Evolutionary conservation across 2,113 vertebrate genomes (phyloP).

Genomic region (Gnathonemus echidnorhynchus): DNA sequence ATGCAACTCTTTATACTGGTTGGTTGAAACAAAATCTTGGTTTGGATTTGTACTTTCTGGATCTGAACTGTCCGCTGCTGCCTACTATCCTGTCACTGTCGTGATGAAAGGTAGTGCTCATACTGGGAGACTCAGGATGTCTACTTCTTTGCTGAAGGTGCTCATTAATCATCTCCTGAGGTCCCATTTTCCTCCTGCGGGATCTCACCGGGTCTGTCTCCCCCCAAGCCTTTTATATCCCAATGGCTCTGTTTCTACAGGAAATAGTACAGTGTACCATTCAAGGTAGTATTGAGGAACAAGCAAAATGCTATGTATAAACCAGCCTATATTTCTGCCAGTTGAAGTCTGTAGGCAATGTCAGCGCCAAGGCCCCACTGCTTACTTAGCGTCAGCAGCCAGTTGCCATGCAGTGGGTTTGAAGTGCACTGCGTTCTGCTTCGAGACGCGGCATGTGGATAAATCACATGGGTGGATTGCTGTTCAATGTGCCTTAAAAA

Average conservation of each 20-base stretch:
- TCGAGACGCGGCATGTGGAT: neutral
- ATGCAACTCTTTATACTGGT: neutral
- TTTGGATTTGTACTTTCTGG: neutral
- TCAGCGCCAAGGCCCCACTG: neutral
- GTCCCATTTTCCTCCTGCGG: neutral
- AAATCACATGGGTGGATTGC: neutral
- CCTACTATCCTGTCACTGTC: neutral
- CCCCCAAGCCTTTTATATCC: neutral
- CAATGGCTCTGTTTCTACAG: neutral
- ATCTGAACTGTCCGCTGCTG: neutral
- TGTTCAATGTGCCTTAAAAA: neutral
- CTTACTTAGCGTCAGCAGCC: neutral
- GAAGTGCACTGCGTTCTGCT: neutral
- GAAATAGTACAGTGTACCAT: neutral
- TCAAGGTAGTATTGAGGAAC: neutral
- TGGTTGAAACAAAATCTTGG: neutral
- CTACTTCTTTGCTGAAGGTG: neutral
- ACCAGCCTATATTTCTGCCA: neutral
- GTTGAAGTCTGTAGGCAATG: neutral
- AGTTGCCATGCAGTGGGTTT: neutral
- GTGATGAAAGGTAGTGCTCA: neutral
- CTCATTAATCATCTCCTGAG: neutral
- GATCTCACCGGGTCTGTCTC: neutral
- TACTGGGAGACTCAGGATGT: neutral
- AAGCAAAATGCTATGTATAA: neutral